phyloP scores from a whole-genome alignment of 2,797 vertebrate genomes.

The Rallus crepitans region DNA sequence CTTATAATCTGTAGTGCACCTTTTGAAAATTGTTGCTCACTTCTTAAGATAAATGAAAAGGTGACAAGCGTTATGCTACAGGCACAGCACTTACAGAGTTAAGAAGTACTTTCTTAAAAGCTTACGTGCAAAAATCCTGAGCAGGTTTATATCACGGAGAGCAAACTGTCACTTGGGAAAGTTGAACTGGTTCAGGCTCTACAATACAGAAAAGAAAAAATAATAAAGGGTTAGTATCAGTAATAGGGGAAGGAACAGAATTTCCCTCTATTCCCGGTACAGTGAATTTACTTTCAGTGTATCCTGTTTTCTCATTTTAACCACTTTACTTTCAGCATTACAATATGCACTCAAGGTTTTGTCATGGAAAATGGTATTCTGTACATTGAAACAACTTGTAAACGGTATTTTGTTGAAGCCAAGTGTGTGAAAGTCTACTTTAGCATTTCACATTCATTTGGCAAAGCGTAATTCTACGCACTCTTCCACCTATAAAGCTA shows the following conservation, averaged over 20 bases:
- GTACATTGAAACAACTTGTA: not conserved
- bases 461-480: not conserved
- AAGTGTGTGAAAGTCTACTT: not conserved
- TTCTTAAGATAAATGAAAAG: constrained; percentile 57
- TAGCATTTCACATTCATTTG: constrained; percentile 9
- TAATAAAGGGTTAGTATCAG: not conserved
- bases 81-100: constrained; percentile 2
- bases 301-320: constrained; percentile 20
- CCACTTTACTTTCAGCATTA: not conserved
- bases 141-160: not conserved
- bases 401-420: not conserved
- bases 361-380: not conserved
- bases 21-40: constrained; percentile 34
- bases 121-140: not conserved
- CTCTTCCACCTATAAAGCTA: not conserved
- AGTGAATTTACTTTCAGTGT: not conserved
- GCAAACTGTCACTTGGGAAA: not conserved
- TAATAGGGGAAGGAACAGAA: not conserved
- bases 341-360: not conserved
- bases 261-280: not conserved
- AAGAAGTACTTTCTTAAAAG: constrained; percentile 32
- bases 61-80: constrained; percentile 24
- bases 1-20: constrained; percentile 4
- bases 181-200: not conserved
- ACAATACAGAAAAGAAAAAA: not conserved